These are phyloP conservation scores for Allobates femoralis DNA, from an alignment of 2,797 vertebrate species.

Conservation along the genomic window DNA sequence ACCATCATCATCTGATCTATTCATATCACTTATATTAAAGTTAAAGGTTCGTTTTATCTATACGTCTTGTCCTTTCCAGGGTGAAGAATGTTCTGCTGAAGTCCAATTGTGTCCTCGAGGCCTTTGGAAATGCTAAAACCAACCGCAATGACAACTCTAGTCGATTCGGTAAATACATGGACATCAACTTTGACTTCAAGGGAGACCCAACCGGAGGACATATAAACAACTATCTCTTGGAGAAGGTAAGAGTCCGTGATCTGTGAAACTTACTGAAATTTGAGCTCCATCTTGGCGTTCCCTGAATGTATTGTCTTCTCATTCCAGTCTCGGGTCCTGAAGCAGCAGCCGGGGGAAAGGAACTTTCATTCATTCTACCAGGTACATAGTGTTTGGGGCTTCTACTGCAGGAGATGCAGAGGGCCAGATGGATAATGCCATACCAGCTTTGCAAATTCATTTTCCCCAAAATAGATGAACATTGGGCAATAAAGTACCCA, in stretches of 20 bases:
- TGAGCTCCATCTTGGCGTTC: not conserved
- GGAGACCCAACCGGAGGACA: constrained; percentile 91
- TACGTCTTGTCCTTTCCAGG: constrained; percentile 66
- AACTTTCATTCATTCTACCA: constrained; percentile 96
- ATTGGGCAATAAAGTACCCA: too few relatives aligned
- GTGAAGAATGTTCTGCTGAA: constrained; percentile 91
- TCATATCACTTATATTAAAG: not conserved
- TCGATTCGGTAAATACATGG: constrained; percentile 96
- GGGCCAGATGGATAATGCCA: not conserved
- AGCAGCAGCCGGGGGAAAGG: constrained; percentile 90
- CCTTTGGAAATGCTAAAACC: constrained; percentile 93
- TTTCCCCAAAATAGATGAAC: too few relatives aligned
- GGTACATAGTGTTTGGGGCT: constrained; percentile 71
- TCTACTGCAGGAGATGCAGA: not conserved
- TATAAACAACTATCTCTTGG: constrained; percentile 94
- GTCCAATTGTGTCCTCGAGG: constrained; percentile 92
- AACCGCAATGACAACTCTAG: constrained; percentile 95
- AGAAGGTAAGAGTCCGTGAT: constrained; percentile 81
- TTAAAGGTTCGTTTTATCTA: not conserved
- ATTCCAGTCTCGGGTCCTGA: constrained; percentile 87
- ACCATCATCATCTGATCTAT: not conserved
- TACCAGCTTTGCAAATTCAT: not conserved
- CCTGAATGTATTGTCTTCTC: constrained; percentile 21
- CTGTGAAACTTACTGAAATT: not conserved
- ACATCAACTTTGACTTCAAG: constrained; percentile 97